Base-by-base conservation (phyloP, 2,797 vertebrate species). In the Oophaga sylvatica region DNA sequence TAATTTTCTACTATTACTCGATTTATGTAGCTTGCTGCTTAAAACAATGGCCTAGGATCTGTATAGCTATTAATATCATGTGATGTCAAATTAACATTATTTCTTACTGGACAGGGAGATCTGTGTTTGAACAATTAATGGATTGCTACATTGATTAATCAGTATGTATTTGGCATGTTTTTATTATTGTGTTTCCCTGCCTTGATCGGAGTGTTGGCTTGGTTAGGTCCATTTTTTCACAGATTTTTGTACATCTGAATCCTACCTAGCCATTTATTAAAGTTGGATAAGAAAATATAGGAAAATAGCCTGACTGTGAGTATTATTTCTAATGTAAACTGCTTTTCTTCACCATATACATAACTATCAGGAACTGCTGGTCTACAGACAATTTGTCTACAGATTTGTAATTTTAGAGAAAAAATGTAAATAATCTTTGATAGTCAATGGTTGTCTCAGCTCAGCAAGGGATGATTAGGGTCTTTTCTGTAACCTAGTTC, bases 401-500 rank as follows among this genome's bases (percentile, higher is more conserved):
- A 71, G 68, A 20, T 35, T 45, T 73, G 31, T 20, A 3, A 48
- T 68, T 53, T 68, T 16, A 16, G 16, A 53, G 63, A 71, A 31
- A 83, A 89, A 0, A 8, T 88, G 91, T 88, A 22, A 41, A 75
- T 89, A 86, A 90, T 87, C 89, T 41, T 31, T 80, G 41, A 12
- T 88, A 86, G 88, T 90, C 89, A 90, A 91, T 89, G 90, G 92
- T 88, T 83, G 85, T 79, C 87, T 82, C 91, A 90, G 91, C 90
- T 84, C 90, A 91, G 92, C 92, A 91, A 75, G 57, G 82, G 90
- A 90, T 92, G 92, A 94, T 90, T 63, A 91, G 94, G 84, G 85
- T 90, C 73, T 89, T 90, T 91, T 88, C 90, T 91, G 88, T 91
- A 92, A 91, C 92, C 91, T 92, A 93, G 92, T 94, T 94, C 93